Conservation (phyloP, 2,797 vertebrate genomes). For the Cryptoprocta ferox region DNA sequence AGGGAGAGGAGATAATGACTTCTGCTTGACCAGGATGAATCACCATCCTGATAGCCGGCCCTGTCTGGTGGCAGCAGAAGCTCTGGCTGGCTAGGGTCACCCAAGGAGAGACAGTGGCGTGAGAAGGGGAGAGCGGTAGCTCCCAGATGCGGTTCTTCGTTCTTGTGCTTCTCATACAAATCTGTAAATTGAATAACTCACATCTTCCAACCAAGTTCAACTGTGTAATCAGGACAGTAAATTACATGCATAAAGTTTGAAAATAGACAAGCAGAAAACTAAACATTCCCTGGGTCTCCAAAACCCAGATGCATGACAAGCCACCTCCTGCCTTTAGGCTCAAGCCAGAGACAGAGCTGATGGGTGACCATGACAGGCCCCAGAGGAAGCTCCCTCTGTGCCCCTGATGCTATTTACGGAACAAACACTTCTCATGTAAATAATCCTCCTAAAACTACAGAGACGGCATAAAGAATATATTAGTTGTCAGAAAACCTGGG, state of each 20-base stretch:
- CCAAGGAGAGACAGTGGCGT: not conserved
- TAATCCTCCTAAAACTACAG: not conserved
- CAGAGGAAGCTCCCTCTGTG: conserved; percentile 26
- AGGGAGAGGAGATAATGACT: not conserved
- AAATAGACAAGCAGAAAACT: conserved; percentile 23
- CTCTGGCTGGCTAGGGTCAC: not conserved
- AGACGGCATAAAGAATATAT: not conserved
- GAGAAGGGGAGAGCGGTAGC: not conserved
- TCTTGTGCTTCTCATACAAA: not conserved
- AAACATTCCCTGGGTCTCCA: conserved; percentile 42
- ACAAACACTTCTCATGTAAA: conserved; percentile 34
- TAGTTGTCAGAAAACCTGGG: not conserved
- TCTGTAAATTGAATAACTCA: not conserved
- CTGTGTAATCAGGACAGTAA: conserved; percentile 24
- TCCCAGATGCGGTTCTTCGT: not conserved
- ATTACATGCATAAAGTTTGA: not conserved
- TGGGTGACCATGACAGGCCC: not conserved
- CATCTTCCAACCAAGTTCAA: not conserved
- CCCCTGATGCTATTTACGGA: conserved; percentile 9
- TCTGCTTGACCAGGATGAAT: not conserved
- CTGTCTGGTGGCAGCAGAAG: not conserved
- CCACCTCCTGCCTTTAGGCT: not conserved
- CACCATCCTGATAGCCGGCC: not conserved
- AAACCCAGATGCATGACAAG: not conserved
- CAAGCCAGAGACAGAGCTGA: not conserved